phyloP scores from a whole-genome alignment of 2,797 vertebrate genomes.

The Micromesistius poutassou region DNA sequence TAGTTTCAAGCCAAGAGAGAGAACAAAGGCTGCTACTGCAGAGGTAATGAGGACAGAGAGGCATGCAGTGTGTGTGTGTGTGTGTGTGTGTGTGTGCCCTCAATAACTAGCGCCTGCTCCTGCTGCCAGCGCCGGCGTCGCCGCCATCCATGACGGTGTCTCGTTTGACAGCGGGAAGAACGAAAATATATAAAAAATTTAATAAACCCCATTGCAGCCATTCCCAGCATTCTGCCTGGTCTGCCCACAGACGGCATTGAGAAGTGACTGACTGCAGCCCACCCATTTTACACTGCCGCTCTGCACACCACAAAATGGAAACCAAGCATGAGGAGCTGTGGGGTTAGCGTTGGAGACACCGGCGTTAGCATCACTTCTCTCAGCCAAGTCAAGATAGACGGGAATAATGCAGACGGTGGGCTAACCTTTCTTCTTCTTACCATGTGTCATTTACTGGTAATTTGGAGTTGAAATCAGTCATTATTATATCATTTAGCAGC shows the following conservation, averaged over 20 bases:
- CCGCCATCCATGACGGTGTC: constrained; percentile 61
- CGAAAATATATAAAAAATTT: constrained; percentile 39
- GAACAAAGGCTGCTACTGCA: constrained; percentile 73
- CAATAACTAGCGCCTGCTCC: constrained; percentile 55
- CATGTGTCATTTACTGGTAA: not conserved
- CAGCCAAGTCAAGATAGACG: constrained; percentile 28
- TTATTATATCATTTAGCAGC: too few species aligned
- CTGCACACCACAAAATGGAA: constrained; percentile 70
- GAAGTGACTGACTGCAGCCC: constrained; percentile 54
- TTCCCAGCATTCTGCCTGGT: constrained; percentile 53
- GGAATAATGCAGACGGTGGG: not conserved
- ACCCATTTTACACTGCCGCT: constrained; percentile 66
- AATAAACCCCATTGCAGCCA: constrained; percentile 61
- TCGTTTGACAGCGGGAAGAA: constrained; percentile 48
- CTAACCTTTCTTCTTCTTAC: not conserved
- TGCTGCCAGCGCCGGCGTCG: too few species aligned
- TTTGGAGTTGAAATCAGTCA: not conserved
- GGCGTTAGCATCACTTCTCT: not conserved
- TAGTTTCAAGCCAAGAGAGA: constrained; percentile 74
- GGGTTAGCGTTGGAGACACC: not conserved
- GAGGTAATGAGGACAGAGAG: constrained; percentile 72
- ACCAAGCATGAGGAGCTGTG: constrained; percentile 55
- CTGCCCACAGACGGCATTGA: constrained; percentile 60
- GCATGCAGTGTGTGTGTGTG: constrained; percentile 48
- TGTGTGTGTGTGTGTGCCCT: constrained; percentile 50